Percentiles rank a stretch among this genome's conserved stretches.
Evolutionary conservation across 2,113 vertebrate genomes (phyloP).

Genomic region (Saccopteryx bilineata): DNA sequence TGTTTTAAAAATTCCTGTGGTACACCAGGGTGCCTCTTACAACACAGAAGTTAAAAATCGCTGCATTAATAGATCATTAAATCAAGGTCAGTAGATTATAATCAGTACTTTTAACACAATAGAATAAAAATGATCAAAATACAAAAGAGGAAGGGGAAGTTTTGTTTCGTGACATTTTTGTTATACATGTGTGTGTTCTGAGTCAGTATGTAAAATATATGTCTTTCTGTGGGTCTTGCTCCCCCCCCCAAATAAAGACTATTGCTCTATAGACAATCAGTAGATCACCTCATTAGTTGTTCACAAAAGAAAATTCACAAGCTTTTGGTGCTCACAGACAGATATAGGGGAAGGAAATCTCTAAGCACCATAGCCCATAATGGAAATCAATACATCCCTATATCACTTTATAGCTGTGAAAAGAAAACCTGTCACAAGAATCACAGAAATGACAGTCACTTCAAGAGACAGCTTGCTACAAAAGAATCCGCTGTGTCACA

Average conservation of each 20-base stretch:
- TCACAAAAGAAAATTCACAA: conserved; percentile 60
- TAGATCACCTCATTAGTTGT: background rate
- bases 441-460: conserved; percentile 69
- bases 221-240: background rate
- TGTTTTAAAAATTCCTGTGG: background rate
- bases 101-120: conserved; percentile 2
- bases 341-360: conserved; percentile 14
- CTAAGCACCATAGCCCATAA: conserved; percentile 57
- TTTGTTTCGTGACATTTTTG: background rate
- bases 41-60: background rate
- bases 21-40: background rate
- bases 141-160: background rate
- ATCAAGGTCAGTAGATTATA: background rate
- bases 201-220: background rate
- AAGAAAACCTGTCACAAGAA: conserved; percentile 78
- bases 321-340: conserved; percentile 20
- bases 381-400: conserved; percentile 74
- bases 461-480: conserved; percentile 72
- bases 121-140: background rate
- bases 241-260: background rate
- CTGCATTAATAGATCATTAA: background rate
- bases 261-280: background rate
- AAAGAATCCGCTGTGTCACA: conserved; percentile 65
- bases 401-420: conserved; percentile 69
- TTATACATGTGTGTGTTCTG: background rate